A percentile compares a stretch with the other conserved stretches of the same genome.
phyloP scores from a whole-genome alignment of 2,888 invertebrate genomes.

The Limnephilus auricula region DNA sequence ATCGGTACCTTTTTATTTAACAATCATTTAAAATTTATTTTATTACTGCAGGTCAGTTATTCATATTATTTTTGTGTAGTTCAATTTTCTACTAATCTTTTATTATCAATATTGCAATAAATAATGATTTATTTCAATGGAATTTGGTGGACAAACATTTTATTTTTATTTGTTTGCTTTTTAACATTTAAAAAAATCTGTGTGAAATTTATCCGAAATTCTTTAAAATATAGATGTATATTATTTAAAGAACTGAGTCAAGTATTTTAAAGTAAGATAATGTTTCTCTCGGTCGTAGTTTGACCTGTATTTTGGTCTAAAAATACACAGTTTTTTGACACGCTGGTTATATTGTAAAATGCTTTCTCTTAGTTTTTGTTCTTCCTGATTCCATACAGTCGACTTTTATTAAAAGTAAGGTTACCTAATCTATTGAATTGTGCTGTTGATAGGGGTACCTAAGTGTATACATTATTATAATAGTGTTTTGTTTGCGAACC shows the following conservation, averaged over 20 bases:
- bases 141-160: background rate
- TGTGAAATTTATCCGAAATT: background rate
- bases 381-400: background rate
- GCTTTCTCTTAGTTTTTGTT: background rate
- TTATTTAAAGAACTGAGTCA: background rate
- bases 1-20: background rate
- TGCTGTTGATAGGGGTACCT: background rate
- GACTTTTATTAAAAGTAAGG: background rate
- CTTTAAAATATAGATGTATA: background rate
- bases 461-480: background rate
- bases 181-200: background rate
- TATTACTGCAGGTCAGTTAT: background rate
- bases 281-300: background rate
- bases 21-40: background rate
- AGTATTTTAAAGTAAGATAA: slow-evolving; percentile 21
- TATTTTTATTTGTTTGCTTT: background rate
- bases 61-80: background rate
- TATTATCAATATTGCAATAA: background rate
- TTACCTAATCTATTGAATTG: background rate
- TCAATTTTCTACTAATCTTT: background rate
- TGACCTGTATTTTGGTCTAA: slow-evolving; percentile 41
- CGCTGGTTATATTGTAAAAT: background rate
- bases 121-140: too few relatives aligned
- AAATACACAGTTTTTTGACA: slow-evolving; percentile 27
- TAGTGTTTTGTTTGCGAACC: background rate